Evolutionary conservation across 2,113 vertebrate genomes (phyloP), one percentile per base, ranked within the genome.

Genomic region (Cairina moschata): DNA sequence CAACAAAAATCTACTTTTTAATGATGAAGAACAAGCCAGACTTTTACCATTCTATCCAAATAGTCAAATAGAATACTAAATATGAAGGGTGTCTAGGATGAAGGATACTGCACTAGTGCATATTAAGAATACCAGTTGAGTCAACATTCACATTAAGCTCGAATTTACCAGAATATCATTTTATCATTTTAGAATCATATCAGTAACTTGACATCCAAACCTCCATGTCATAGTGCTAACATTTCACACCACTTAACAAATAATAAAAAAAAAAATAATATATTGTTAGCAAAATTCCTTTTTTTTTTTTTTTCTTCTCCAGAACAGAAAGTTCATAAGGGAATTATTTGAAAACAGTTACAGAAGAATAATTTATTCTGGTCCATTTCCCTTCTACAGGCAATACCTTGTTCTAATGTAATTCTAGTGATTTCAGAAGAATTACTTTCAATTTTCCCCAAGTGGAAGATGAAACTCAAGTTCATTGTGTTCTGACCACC

Each of bases 321-420:
- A 78, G 22, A 95, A 59, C 2, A 62, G 21, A 83, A 88, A 17
- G 20, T 38, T 15, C 28, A 48, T 46, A 36, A 25, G 32, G 34
- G 26, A 93, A 71, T 65, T 91, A 94, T 72, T 78, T 59, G 23
- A 34, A 83, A 91, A 90, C 40, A 88, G 80, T 63, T 86, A 63
- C 7, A 88, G 40, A 6, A 63, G 18, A 93, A 46, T 83, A 83
- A 86, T 12, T 74, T 80, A 56, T 42, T 72, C 46, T 90, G 34
- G 18, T 63, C 46, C 11, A 60, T 56, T 88, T 78, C 28, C 11
- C 20, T 90, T 80, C 15, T 77, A 26, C 5, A 88, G 55, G 73
- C 8, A 66, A 82, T 90, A 44, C 5, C 83, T 85, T 80, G 9
- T 25, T 69, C 25, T 88, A 63, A 71, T 34, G 29, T 54, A 88